These are phyloP conservation scores for Hoplias malabaricus DNA, from an alignment of 2,113 vertebrate species.

Conservation along the genomic window DNA sequence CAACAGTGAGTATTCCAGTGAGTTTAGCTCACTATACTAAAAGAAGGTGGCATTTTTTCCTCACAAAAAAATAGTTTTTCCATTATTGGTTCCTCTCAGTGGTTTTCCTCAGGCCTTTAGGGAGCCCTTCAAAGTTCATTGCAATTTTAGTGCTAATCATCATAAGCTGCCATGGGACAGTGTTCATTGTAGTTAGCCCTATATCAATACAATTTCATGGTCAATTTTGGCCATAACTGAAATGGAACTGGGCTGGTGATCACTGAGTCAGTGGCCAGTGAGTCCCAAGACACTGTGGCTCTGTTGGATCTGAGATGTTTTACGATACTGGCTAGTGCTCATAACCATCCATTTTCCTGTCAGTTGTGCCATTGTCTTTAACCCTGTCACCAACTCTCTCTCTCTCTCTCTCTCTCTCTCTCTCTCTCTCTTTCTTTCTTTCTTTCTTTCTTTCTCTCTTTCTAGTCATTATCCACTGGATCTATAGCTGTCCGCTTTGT, in stretches of 20 bases:
- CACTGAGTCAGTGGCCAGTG: neutral
- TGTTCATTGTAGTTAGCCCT: too few relatives aligned
- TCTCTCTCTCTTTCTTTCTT: neutral
- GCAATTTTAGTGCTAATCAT: too few relatives aligned
- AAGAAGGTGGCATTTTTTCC: too few relatives aligned
- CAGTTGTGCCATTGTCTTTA: neutral
- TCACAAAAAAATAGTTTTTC: too few relatives aligned
- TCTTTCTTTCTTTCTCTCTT: neutral
- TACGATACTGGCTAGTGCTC: neutral
- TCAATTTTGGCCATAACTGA: neutral
- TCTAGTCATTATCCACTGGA: neutral
- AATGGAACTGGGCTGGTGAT: neutral
- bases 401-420: neutral
- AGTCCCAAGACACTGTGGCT: neutral
- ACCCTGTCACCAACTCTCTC: neutral
- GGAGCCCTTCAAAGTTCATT: too few relatives aligned
- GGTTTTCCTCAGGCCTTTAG: too few relatives aligned
- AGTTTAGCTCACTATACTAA: too few relatives aligned
- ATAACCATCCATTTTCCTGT: neutral
- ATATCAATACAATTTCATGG: too few relatives aligned
- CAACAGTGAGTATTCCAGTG: too few relatives aligned
- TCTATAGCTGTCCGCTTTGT: slow-evolving; percentile 21
- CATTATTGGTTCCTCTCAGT: neutral
- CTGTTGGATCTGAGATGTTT: neutral
- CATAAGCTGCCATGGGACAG: neutral